phyloP scores from a whole-genome alignment of 2,113 vertebrate genomes.

The Chascanopsetta lugubris region DNA sequence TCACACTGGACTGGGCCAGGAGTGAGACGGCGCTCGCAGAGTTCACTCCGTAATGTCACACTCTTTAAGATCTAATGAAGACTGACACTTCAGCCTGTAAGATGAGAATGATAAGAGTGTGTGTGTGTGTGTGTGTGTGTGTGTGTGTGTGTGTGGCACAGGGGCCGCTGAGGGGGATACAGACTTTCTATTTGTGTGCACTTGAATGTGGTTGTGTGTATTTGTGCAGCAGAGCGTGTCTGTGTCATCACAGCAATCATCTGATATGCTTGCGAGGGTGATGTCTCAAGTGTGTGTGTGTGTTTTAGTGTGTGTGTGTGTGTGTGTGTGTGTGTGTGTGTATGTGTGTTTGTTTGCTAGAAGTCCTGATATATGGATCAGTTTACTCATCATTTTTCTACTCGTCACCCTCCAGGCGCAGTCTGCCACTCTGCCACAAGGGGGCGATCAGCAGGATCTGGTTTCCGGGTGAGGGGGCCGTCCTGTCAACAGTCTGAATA shows the following conservation, averaged over 20 bases:
- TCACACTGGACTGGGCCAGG: slow-evolving; percentile 6
- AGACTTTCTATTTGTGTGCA: neutral
- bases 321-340: neutral
- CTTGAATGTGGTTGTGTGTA: neutral
- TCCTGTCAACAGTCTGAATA: too few relatives aligned
- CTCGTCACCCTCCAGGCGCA: too few relatives aligned
- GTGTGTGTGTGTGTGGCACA: neutral
- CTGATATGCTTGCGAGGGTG: slow-evolving; percentile 29
- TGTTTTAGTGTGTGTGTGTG: too few relatives aligned
- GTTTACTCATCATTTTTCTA: too few relatives aligned
- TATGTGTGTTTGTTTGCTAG: slow-evolving; percentile 5
- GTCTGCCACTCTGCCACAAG: neutral
- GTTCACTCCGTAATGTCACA: slow-evolving; percentile 8
- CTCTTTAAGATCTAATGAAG: slow-evolving; percentile 29
- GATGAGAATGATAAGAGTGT: slow-evolving; percentile 9
- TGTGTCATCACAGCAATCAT: slow-evolving; percentile 19
- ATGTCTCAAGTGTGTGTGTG: too few relatives aligned
- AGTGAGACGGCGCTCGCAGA: slow-evolving; percentile 12
- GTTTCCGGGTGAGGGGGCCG: too few relatives aligned
- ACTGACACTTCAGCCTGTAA: slow-evolving; percentile 38
- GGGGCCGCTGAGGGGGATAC: too few relatives aligned
- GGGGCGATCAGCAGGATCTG: too few relatives aligned
- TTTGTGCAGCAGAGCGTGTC: neutral
- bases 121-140: slow-evolving; percentile 2
- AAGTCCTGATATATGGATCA: neutral